Conservation (phyloP, 2,888 invertebrate species). For the Eudasyphora cyanicolor region DNA sequence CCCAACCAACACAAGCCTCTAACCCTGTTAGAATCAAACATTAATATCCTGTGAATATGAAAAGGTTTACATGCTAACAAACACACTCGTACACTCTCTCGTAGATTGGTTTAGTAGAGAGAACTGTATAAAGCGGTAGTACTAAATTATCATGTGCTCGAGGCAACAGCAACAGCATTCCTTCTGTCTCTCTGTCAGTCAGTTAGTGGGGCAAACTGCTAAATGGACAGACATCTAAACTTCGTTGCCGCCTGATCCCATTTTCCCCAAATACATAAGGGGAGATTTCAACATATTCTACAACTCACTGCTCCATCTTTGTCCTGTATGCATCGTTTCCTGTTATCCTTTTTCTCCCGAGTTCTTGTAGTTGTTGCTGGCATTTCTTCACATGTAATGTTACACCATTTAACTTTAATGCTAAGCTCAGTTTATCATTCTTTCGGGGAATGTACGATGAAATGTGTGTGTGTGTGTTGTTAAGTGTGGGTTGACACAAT, state of each 20-base stretch:
- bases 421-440: conserved; percentile 35
- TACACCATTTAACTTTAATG: conserved; percentile 61
- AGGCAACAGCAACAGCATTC: neutral
- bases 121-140: neutral
- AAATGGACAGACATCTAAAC: neutral
- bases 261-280: neutral
- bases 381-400: conserved; percentile 48
- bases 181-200: neutral
- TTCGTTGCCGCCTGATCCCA: neutral
- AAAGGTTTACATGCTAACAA: neutral
- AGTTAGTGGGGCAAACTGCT: neutral
- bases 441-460: neutral
- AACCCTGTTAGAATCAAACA: conserved; percentile 58
- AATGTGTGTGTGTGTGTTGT: conserved; percentile 6
- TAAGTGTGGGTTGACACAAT: neutral
- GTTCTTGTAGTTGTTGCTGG: neutral
- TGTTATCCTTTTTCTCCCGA: neutral
- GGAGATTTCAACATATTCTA: conserved; percentile 4
- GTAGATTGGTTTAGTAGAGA: neutral
- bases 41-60: conserved; percentile 56
- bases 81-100: neutral
- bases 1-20: neutral
- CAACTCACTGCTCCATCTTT: neutral
- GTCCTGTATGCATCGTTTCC: conserved; percentile 7
- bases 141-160: neutral